A percentile compares a stretch with the other conserved stretches of the same genome.
Conservation (phyloP, 2,797 vertebrate genomes). For the Enteromius thamalakanensis region DNA sequence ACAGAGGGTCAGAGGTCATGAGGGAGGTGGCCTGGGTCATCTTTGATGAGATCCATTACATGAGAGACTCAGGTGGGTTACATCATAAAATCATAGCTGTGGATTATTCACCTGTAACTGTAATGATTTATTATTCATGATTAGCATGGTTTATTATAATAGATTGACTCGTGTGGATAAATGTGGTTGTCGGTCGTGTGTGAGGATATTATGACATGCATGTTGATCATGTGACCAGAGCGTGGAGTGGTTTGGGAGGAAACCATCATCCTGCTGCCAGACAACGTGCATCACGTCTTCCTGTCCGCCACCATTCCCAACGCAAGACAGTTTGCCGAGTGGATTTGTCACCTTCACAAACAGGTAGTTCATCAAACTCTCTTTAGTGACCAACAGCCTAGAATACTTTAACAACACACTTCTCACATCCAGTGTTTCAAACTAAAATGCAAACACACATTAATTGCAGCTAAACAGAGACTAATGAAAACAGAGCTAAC, state of each 20-base stretch:
- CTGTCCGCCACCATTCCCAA: constrained; percentile 98
- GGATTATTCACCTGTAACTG: too few relatives aligned
- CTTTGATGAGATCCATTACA: constrained; percentile 99
- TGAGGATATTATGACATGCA: background rate
- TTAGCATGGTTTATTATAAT: too few relatives aligned
- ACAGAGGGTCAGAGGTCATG: constrained; percentile 99
- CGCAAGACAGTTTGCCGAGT: constrained; percentile 96
- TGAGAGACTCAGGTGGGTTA: constrained; percentile 90
- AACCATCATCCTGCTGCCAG: constrained; percentile 97
- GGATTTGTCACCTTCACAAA: constrained; percentile 98
- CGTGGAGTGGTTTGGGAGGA: constrained; percentile 99
- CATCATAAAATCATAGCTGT: too few relatives aligned
- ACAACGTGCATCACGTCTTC: constrained; percentile 98
- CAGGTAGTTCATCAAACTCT: constrained; percentile 77
- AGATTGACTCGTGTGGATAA: too few relatives aligned
- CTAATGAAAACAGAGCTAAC: background rate
- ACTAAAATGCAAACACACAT: background rate
- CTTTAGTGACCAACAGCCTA: background rate
- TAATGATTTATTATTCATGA: too few relatives aligned
- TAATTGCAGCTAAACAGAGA: too few relatives aligned
- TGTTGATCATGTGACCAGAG: constrained; percentile 74
- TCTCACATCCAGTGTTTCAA: background rate
- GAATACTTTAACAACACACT: background rate
- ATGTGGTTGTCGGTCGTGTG: background rate
- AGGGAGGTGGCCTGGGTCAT: constrained; percentile 97